Evolutionary conservation across 2,113 vertebrate genomes (phyloP).

Genomic region (Semnopithecus entellus): DNA sequence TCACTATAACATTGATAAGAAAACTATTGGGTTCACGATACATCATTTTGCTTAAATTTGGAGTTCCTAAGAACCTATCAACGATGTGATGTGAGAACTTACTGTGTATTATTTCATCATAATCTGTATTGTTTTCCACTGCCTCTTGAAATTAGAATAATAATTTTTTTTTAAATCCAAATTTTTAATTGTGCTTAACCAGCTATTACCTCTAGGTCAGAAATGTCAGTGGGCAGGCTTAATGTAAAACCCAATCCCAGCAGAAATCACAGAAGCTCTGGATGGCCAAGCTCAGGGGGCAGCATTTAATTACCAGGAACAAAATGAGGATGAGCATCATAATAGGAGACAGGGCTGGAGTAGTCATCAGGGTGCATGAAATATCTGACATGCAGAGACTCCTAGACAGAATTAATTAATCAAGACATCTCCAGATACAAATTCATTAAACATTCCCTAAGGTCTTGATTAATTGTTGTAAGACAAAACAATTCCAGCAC

Average conservation of each 20-base stretch:
- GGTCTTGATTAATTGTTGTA: neutral
- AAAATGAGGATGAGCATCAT: neutral
- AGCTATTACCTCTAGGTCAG: neutral
- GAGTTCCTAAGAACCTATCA: neutral
- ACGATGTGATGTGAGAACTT: neutral
- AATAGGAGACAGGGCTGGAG: neutral
- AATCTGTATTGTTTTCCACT: neutral
- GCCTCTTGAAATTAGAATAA: neutral
- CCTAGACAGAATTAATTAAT: neutral
- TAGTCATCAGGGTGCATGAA: rapidly evolving
- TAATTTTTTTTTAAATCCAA: neutral
- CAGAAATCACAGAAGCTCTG: neutral
- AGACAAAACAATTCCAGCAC: neutral
- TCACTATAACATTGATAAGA: neutral
- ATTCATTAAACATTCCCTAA: neutral
- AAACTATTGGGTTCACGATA: neutral
- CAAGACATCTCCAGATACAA: neutral
- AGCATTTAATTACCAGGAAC: neutral
- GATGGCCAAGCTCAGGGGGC: neutral
- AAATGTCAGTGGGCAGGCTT: neutral
- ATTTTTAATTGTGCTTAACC: neutral
- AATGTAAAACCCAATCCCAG: neutral
- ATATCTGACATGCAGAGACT: neutral
- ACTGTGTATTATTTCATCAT: neutral
- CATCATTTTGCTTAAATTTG: neutral